Evolutionary conservation across 2,797 vertebrate species (phyloP).

Genomic region (Mus spretus): DNA sequence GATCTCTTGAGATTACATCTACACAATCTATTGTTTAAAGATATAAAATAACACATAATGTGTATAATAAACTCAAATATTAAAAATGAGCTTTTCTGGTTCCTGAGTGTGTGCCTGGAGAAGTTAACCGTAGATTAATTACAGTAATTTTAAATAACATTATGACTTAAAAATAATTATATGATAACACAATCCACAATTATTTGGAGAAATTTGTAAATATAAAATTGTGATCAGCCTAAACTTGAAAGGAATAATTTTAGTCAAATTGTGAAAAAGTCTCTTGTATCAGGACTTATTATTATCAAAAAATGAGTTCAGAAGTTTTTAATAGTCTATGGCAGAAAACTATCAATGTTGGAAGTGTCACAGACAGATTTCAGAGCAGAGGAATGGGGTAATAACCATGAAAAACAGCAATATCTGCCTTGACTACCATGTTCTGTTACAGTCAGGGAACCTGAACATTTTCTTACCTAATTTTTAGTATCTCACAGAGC

Average conservation of each 20-base stretch:
- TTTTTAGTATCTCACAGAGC: background rate
- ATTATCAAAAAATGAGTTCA: background rate
- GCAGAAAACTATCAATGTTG: background rate
- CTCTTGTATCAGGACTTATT: background rate
- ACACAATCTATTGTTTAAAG: slow-evolving; percentile 5
- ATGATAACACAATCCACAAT: background rate
- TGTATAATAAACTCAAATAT: slow-evolving; percentile 16
- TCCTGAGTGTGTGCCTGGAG: background rate
- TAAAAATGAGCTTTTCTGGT: background rate
- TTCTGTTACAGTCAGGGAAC: background rate
- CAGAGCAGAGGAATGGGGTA: background rate
- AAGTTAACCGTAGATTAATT: background rate
- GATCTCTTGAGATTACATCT: slow-evolving; percentile 42
- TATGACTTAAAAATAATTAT: background rate
- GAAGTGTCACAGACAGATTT: background rate
- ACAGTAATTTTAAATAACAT: background rate
- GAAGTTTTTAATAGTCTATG: background rate
- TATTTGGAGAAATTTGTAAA: background rate
- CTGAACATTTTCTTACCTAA: background rate
- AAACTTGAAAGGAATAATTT: background rate
- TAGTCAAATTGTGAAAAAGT: background rate
- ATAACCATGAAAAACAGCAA: background rate
- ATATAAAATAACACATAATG: slow-evolving; percentile 33
- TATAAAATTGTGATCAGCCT: background rate
- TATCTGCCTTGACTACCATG: background rate